Conservation (phyloP, 2,888 invertebrate genomes). For the Hololepta plana region DNA sequence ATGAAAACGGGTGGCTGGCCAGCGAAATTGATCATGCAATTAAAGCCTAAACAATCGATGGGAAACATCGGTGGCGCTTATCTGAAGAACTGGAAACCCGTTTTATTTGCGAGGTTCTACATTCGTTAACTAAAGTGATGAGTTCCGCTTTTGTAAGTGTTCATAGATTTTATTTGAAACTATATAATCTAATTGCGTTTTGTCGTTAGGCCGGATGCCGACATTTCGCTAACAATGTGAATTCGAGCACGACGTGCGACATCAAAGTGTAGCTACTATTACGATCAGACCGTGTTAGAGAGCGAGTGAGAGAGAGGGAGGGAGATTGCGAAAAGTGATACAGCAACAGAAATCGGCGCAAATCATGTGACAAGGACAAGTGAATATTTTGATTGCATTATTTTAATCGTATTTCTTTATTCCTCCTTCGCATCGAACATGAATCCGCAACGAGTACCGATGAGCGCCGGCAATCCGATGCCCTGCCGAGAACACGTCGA, state of each 20-base stretch:
- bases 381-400: too few species aligned
- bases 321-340: slow-evolving; percentile 59
- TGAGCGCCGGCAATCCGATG: too few species aligned
- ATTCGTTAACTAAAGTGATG: slow-evolving; percentile 83
- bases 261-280: slow-evolving; percentile 75
- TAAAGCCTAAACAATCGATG: slow-evolving; percentile 84
- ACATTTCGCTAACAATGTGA: slow-evolving; percentile 55
- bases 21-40: slow-evolving; percentile 76
- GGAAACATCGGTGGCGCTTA: slow-evolving; percentile 79
- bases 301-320: slow-evolving; percentile 53
- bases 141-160: slow-evolving; percentile 73
- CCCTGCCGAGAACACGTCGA: too few species aligned
- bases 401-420: too few species aligned
- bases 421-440: slow-evolving; percentile 11
- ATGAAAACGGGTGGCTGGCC: slow-evolving; percentile 90
- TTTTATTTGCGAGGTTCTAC: slow-evolving; percentile 81
- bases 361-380: slow-evolving; percentile 31
- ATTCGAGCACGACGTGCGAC: slow-evolving; percentile 43
- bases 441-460: too few species aligned
- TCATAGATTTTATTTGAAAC: too few species aligned
- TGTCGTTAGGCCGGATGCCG: slow-evolving; percentile 77
- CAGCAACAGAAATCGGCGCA: slow-evolving; percentile 50
- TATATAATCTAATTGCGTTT: too few species aligned
- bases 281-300: slow-evolving; percentile 73
- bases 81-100: slow-evolving; percentile 82